These are phyloP conservation scores for Rostratula benghalensis DNA, from an alignment of 2,113 vertebrate genomes.

Conservation along the genomic window DNA sequence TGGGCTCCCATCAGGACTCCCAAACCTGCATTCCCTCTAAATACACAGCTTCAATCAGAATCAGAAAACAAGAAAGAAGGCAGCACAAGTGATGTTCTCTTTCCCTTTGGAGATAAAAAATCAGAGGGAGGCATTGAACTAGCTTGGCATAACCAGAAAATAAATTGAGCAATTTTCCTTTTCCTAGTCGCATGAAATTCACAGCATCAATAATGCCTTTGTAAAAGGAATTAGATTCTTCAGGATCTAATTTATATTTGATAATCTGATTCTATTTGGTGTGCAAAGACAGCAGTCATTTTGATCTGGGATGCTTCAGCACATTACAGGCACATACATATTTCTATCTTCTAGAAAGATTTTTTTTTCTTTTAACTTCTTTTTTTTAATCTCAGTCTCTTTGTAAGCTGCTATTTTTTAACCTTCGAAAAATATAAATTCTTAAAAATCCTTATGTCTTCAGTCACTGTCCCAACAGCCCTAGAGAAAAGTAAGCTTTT, in stretches of 20 bases:
- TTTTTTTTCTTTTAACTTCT: neutral
- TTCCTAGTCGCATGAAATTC: neutral
- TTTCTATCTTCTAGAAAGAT: neutral
- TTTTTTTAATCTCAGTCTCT: neutral
- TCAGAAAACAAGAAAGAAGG: neutral
- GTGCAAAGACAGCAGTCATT: neutral
- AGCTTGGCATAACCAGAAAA: slow-evolving; percentile 7
- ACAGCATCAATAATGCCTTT: neutral
- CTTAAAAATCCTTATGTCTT: neutral
- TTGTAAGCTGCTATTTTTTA: neutral
- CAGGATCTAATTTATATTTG: neutral
- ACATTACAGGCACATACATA: neutral
- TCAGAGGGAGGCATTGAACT: neutral
- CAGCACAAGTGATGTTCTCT: neutral
- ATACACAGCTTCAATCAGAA: neutral
- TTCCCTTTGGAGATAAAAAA: neutral
- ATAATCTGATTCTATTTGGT: slow-evolving; percentile 19
- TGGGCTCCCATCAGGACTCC: neutral
- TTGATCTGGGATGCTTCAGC: neutral
- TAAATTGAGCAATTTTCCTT: neutral
- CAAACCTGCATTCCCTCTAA: neutral
- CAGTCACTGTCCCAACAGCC: neutral
- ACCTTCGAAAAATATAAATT: neutral
- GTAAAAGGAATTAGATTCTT: slow-evolving; percentile 6
- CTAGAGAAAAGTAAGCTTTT: neutral